phyloP scores from a whole-genome alignment of 2,797 vertebrate species.

The Periophthalmus magnuspinnatus region DNA sequence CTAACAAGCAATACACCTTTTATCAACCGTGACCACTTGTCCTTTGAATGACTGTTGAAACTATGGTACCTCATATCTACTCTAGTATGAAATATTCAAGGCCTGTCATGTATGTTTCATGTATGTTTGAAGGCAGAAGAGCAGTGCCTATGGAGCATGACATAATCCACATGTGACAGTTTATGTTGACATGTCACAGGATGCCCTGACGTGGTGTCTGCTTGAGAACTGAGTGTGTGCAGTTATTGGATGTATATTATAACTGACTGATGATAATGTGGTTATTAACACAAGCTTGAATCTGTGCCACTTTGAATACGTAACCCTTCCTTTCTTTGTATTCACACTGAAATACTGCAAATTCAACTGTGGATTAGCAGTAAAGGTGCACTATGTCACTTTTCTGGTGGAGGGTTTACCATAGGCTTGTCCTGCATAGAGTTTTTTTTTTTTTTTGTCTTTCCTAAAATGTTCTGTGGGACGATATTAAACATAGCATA shows the following conservation, averaged over 20 bases:
- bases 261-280: neutral
- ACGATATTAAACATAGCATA: too few relatives aligned
- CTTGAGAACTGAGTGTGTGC: neutral
- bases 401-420: too few relatives aligned
- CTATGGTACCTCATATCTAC: slow-evolving; percentile 20
- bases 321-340: neutral
- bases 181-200: slow-evolving; percentile 19
- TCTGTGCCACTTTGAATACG: neutral
- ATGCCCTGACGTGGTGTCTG: neutral
- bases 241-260: neutral
- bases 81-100: slow-evolving; percentile 22
- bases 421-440: too few relatives aligned
- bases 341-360: neutral
- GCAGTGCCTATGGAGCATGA: slow-evolving; percentile 9
- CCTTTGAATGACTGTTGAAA: slow-evolving; percentile 18
- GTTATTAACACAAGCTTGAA: neutral
- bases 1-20: neutral
- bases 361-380: neutral
- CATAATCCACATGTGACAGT: slow-evolving; percentile 8
- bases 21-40: neutral
- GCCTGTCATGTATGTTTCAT: slow-evolving; percentile 2
- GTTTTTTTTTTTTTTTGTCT: too few relatives aligned
- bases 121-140: slow-evolving; percentile 5
- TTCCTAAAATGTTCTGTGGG: too few relatives aligned
- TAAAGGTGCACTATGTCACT: neutral